Base-by-base conservation (phyloP, 2,888 invertebrate species). In the Copidosoma aretas region DNA sequence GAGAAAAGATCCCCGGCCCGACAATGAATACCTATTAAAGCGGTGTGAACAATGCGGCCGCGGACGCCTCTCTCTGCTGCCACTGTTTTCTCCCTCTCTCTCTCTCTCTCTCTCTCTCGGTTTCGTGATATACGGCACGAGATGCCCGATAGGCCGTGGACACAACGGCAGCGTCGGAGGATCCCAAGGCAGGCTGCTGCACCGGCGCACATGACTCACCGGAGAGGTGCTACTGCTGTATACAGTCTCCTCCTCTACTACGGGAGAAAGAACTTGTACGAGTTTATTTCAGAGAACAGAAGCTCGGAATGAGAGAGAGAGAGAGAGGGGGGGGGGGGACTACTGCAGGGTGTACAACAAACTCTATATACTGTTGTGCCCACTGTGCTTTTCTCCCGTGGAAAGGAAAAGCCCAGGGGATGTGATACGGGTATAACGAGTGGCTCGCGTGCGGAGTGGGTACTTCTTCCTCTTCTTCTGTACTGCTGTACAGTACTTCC, bases 11-110 rank as follows among this genome's bases (percentile, higher is more conserved):
- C 64, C 62, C 22, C 53, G 8, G 59, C 70, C 75, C 75, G 80
- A 80, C 78, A 80, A 79, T 80, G 78, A 80, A 79, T 79, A 80
- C 79, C 79, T 80, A 81, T 82, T 82, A 81, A 81, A 81, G 77
- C 76, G 77, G 81, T 78, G 81, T 78, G 81, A 81, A 81, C 81
- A 81, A 81, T 81, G 77, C 79, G 12, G 54, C 52, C 17, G 32
- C 32, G 32, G 21, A 10, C 43, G 21, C 54, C 41, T 60, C 24
- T 25, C 51, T n/a, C 32, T 60, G 60, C 32, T 60, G 60, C 62
- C 52, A 52, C 52, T 57, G 58, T 59, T 60, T 59, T 46, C 43
- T 46, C 14, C 41, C n/a, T n/a, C n/a, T 32, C 43, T 15, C 43
- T 15, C 43, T 46, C 43, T 46, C 43, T 46, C 43, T 17, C 43